phyloP scores from a whole-genome alignment of 2,888 invertebrate species.

The Crematogaster levior region DNA sequence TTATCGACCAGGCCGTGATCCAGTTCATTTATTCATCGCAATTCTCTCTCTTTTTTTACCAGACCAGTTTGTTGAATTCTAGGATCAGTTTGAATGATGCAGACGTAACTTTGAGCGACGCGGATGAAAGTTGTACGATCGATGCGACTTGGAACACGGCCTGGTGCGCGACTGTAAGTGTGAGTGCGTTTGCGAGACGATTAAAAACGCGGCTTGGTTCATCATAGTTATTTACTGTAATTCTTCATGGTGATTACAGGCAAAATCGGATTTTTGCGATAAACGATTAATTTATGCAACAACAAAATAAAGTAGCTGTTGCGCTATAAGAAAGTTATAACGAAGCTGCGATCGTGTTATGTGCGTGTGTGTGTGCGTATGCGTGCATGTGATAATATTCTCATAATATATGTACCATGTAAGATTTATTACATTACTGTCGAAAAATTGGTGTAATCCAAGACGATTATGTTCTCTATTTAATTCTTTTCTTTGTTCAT shows the following conservation, averaged over 20 bases:
- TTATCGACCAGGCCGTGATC: slow-evolving; percentile 70
- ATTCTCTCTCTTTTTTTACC: not conserved
- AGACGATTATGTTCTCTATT: slow-evolving; percentile 32
- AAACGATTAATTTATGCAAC: slow-evolving; percentile 8
- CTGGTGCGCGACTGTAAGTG: slow-evolving; percentile 45
- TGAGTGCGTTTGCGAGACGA: slow-evolving; percentile 26
- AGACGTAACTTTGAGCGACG: slow-evolving; percentile 26
- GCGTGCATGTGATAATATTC: slow-evolving; percentile 20
- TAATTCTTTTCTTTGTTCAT: not conserved
- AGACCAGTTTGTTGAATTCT: slow-evolving; percentile 25
- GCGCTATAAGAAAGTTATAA: not conserved
- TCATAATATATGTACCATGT: slow-evolving; percentile 19
- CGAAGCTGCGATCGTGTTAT: not conserved
- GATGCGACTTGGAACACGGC: slow-evolving; percentile 79
- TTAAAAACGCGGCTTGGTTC: slow-evolving; percentile 16
- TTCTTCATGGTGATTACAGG: not conserved
- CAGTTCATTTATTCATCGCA: slow-evolving; percentile 66
- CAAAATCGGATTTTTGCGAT: not conserved
- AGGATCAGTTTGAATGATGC: slow-evolving; percentile 28
- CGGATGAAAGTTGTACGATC: slow-evolving; percentile 47
- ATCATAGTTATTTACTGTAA: slow-evolving; percentile 4
- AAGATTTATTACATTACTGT: slow-evolving; percentile 1
- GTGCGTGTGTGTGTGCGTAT: not conserved
- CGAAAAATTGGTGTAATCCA: slow-evolving; percentile 34
- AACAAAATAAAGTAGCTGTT: not conserved